A percentile compares a stretch with the other conserved stretches of the same genome.
These are phyloP conservation scores for Anguilla obscura DNA, from an alignment of 2,797 vertebrate species.

Conservation along the genomic window DNA sequence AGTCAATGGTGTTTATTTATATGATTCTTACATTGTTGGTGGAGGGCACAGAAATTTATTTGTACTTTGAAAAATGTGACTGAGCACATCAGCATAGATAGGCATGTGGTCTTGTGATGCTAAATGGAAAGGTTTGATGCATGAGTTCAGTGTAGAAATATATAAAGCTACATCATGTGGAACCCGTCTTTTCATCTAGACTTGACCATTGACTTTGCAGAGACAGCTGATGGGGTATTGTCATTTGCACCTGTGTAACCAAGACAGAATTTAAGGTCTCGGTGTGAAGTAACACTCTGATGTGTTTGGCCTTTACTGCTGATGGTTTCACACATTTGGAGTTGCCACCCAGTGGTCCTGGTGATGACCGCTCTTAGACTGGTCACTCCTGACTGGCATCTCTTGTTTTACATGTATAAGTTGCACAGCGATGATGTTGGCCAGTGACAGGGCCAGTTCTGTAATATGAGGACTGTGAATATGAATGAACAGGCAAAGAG, in stretches of 20 bases:
- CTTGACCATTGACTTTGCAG: neutral
- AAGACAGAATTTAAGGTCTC: neutral
- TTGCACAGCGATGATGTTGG: neutral
- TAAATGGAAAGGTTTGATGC: neutral
- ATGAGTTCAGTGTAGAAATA: constrained; percentile 9
- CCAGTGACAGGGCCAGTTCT: neutral
- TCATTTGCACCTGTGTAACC: neutral
- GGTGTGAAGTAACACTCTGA: neutral
- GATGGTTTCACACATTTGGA: constrained; percentile 4
- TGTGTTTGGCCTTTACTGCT: neutral
- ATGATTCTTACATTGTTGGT: neutral
- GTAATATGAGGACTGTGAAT: neutral
- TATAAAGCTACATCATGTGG: neutral
- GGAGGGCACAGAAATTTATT: constrained; percentile 3
- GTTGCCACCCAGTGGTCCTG: neutral
- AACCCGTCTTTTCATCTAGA: neutral
- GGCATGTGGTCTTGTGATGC: constrained; percentile 20
- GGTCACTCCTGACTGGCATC: neutral
- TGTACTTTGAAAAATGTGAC: neutral
- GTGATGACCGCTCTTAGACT: neutral
- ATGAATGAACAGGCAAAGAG: neutral
- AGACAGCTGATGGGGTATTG: neutral
- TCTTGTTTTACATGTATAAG: neutral
- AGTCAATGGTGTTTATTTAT: neutral
- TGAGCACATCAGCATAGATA: neutral